Evolutionary conservation across 2,113 vertebrate genomes (phyloP).

Genomic region (Sebastes schlegelii): DNA sequence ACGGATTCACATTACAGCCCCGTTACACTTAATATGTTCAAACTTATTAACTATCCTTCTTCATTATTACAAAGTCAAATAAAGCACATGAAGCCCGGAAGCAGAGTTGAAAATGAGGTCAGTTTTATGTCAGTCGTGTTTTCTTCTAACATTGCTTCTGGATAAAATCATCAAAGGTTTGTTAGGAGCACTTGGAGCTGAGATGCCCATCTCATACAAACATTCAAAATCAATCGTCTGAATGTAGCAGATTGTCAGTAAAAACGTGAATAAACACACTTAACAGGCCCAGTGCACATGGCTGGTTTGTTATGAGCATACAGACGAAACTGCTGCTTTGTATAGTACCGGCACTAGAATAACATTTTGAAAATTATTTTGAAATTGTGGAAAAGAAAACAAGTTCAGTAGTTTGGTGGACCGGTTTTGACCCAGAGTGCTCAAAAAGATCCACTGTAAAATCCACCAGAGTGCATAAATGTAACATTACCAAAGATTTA

Average conservation of each 20-base stretch:
- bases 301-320: not conserved
- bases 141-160: constrained; percentile 48
- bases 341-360: not conserved
- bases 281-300: not conserved
- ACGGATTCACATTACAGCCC: not conserved
- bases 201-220: constrained; percentile 31
- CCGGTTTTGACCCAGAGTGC: not conserved
- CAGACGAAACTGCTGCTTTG: not conserved
- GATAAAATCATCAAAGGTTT: constrained; percentile 57
- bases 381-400: not conserved
- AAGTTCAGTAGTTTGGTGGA: not conserved
- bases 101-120: constrained; percentile 44
- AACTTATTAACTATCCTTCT: not conserved
- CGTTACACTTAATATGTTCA: not conserved
- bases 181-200: constrained; percentile 34
- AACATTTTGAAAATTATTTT: not conserved
- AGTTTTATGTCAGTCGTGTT: constrained; percentile 41
- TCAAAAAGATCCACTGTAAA: not conserved
- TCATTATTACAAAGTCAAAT: constrained; percentile 14
- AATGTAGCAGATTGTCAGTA: not conserved
- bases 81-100: constrained; percentile 29
- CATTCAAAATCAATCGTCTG: constrained; percentile 9
- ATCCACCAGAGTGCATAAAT: not conserved
- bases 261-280: constrained; percentile 32
- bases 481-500: constrained; percentile 17